Base-by-base conservation (phyloP, 2,888 invertebrate genomes). In the Junonia oenone region DNA sequence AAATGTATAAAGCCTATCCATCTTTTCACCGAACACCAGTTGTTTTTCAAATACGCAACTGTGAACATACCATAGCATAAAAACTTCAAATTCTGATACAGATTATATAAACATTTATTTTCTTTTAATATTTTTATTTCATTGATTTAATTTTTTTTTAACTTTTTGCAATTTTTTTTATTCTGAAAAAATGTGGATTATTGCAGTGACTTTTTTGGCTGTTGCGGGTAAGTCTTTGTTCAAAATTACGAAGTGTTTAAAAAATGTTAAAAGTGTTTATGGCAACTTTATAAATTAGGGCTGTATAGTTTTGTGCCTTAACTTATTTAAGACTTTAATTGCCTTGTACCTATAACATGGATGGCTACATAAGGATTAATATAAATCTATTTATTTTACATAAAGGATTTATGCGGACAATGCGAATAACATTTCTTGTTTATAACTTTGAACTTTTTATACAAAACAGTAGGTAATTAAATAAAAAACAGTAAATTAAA, bases 1-100 rank as follows among this genome's bases (percentile, higher is more conserved):
- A 73, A 68, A 81, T 77, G 75, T 78, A 84, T 83, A 83, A 76
- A 82, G 81, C 68, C 66, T 71, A 66, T 59, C 40, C 59, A 57
- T 61, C 61, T 50, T 45, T 40, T 29, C 59, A 52, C 66, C 64
- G 62, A 51, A 56, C 59, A 59, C 73, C 75, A 83, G 75, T 83
- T 64, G 56, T 56, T 61, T 55, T 56, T 59, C 40, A 71, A 64
- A 66, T 63, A 69, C 70, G 75, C 66, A 56, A 64, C 56, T 63
- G 72, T 71, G 70, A 63, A 64, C 69, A 68, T 65, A 47, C 38
- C 19, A 15, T 9, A 2, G 19, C 11, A 40, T 11, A 40, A 19
- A 22, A n/a, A 11, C 17, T 35, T 22, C 11, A 46, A 45, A 14
- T 13, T 26, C n/a, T 11, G 6, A 22, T 2, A 5, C 11, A 22